Base-by-base conservation (phyloP, 2,797 vertebrate genomes). In the Rhabdophis nuchalis region DNA sequence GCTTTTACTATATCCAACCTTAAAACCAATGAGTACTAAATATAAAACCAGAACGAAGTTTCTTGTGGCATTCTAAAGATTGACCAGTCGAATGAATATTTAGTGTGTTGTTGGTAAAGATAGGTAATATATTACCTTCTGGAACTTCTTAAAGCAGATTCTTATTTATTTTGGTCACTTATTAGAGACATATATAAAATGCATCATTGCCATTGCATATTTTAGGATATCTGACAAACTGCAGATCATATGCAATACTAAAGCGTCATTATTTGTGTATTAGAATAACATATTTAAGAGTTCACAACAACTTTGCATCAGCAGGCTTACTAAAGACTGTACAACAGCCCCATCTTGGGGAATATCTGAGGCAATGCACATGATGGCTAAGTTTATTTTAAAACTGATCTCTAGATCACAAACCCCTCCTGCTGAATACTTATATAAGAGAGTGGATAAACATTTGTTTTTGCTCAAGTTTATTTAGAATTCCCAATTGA, bases 331-430 rank as follows among this genome's bases (percentile, higher is more conserved):
- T 82, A 82, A 46, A 41, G 41, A 25, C 4, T 25, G 90, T 94
- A 68, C 46, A 93, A 93, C 60, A 94, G 92, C 92, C 85, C 96
- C 96, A 77, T 95, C 25, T 85, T 13, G 94, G 96, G 96, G 95
- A 64, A 89, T 41, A 1, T 58, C 36, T 9, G 36, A 23, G 95
- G 87, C 68, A 94, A 18, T 52, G 32, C 68, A 72, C 23, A n/a
- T 16, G 0, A 20, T 82, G 41, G 0, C 1, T 0, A 0, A 7
- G 2, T 2, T 61, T 25, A 0, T 89, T 60, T 91, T 41, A 5
- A 7, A 2, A 58, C 53, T 89, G 27, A 88, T 6, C 77, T 10
- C 77, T 82, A 5, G 77, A 46, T 46, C 46, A 8, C 9, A 90
- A 86, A 85, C 50, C 2, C 36, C 41, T 53, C 72, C 85, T 86